A percentile compares a stretch with the other conserved stretches of the same genome.
Conservation (phyloP, 2,797 vertebrate genomes). For the Sebastes taczanowskii region DNA sequence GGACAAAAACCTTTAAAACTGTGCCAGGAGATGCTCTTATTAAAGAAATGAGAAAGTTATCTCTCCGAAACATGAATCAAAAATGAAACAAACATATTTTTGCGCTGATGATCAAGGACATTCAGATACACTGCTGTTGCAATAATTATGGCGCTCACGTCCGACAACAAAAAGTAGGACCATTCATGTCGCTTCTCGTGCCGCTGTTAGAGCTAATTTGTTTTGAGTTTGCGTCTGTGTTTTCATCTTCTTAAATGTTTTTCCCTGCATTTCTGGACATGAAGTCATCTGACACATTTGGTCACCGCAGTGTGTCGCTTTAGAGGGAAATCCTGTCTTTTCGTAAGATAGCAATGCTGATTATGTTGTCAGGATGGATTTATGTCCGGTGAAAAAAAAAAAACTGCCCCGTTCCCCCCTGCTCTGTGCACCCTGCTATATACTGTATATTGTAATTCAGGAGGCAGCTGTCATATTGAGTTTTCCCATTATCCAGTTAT, state of each 20-base stretch:
- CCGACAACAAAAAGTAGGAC: constrained; percentile 13
- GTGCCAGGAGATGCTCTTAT: constrained; percentile 68
- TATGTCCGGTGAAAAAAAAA: constrained; percentile 9
- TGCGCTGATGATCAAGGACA: constrained; percentile 54
- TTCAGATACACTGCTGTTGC: constrained; percentile 36
- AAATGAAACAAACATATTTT: constrained; percentile 52
- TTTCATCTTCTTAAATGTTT: constrained; percentile 48
- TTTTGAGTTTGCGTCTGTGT: constrained; percentile 33
- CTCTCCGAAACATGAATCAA: constrained; percentile 72
- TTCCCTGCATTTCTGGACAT: constrained; percentile 28
- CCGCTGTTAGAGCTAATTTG: constrained; percentile 35
- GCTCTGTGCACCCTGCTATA: constrained; percentile 23
- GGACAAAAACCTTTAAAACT: constrained; percentile 54
- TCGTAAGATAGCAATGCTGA: constrained; percentile 49
- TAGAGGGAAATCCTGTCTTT: constrained; percentile 43
- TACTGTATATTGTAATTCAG: constrained; percentile 51
- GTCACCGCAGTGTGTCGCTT: constrained; percentile 29
- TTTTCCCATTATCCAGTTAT: constrained; percentile 47
- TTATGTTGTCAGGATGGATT: constrained; percentile 62
- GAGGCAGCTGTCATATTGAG: constrained; percentile 72
- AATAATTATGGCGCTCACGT: constrained; percentile 46
- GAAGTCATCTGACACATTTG: constrained; percentile 45
- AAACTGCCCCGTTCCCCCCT: constrained; percentile 31
- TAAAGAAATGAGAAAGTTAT: constrained; percentile 72
- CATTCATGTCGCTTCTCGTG: constrained; percentile 12